These are phyloP conservation scores for Acipenser ruthenus DNA, from an alignment of 2,797 vertebrate species.

Conservation along the genomic window DNA sequence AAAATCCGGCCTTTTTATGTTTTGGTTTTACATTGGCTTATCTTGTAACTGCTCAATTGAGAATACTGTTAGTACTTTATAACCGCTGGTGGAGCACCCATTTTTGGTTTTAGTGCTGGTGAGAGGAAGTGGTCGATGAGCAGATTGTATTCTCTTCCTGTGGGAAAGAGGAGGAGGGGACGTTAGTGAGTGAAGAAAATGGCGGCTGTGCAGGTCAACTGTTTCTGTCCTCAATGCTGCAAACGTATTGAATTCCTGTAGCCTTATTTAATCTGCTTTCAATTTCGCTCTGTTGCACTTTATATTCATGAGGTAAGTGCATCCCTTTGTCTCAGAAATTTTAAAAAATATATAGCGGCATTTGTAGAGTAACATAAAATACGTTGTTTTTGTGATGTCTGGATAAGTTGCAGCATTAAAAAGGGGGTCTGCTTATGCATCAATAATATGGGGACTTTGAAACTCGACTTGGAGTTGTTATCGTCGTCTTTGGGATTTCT, in stretches of 20 bases:
- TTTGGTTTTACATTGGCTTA: background rate
- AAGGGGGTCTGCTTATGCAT: background rate
- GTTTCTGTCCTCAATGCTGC: constrained; percentile 77
- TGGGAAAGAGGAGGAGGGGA: constrained; percentile 31
- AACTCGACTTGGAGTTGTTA: background rate
- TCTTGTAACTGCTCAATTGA: background rate
- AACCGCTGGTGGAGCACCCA: constrained; percentile 17
- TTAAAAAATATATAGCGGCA: background rate
- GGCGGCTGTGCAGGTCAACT: constrained; percentile 81
- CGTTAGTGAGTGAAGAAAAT: constrained; percentile 73
- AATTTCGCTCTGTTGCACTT: constrained; percentile 70
- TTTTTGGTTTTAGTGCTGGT: constrained; percentile 22
- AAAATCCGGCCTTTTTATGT: background rate
- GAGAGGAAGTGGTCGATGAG: constrained; percentile 53
- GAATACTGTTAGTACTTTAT: background rate
- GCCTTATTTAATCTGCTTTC: constrained; percentile 60
- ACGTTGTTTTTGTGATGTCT: background rate
- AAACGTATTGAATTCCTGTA: constrained; percentile 64
- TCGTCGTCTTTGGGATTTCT: background rate
- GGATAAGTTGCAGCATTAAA: background rate
- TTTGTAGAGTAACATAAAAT: constrained; percentile 5
- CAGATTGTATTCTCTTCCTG: constrained; percentile 41
- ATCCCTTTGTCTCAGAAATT: background rate
- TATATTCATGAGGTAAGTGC: constrained; percentile 62
- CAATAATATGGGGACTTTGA: background rate